Base-by-base conservation (phyloP, 2,888 invertebrate genomes). In the Petrolisthes cinctipes region DNA sequence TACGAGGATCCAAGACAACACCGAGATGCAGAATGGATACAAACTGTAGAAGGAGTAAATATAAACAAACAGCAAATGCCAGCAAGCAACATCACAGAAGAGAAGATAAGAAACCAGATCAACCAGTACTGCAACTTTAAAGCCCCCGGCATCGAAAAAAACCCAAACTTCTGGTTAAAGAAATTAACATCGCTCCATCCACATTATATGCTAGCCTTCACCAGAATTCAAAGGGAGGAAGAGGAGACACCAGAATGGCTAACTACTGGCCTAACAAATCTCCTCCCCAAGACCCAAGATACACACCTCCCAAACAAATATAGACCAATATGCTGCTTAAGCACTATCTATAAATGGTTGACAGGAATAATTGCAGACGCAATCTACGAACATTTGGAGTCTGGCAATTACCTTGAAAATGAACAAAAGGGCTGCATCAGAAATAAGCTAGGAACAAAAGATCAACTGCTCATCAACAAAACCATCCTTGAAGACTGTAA, bases 221-320 rank as follows among this genome's bases (percentile, higher is more conserved):
- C 54, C 37, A 82, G 82, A 57, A 82, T 61, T 53, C 17, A 57
- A 61, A 3, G 20, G n/a, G 61, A 61, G 51, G 56, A n/a, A 80
- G 80, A 80, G 11, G 80, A 80, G 54, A 37, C 80, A 53, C 80
- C 80, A 80, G 82, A 82, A 20, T 82, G 82, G 82, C 57, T 82
- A 14, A 82, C 82, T 14, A 56, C 37, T 17, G 82, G 82, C 4
- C 20, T 56, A 14, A 82, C 82, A 17, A 82, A 17, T 37, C 66
- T 82, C 61, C 54, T 82, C 66, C 82, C 82, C 5, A 82, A 82
- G 66, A 82, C 54, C 37, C n/a, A 17, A 23, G 53, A 75, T 37
- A 83, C 83, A 20, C n/a, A 83, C 4, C 71, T 75, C 54, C 73
- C 73, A 11, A 73, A 75, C 51, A 83, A 83, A 75, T 83, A 83